Evolutionary conservation across 1,140 invertebrate genomes (phyloP).

Genomic region (Brachionus koreanus): DNA sequence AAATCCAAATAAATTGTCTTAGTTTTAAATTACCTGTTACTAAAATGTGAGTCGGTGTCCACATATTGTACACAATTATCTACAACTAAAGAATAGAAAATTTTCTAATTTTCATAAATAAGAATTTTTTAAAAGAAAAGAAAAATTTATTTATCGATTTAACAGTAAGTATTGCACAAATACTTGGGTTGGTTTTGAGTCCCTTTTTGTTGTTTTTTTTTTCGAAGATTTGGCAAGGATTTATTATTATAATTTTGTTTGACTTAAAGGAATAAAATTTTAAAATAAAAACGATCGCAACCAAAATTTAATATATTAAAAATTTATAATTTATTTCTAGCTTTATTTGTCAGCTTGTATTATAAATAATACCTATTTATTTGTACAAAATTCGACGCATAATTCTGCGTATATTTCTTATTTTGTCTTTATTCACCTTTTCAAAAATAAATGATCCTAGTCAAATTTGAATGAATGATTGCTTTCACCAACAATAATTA

Average conservation of each 20-base stretch:
- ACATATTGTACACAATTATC: slow-evolving; percentile 10
- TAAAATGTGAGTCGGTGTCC: slow-evolving; percentile 42
- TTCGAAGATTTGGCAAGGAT: background rate
- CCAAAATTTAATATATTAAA: slow-evolving; percentile 2
- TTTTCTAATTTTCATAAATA: background rate
- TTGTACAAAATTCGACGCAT: background rate
- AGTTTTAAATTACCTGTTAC: slow-evolving; percentile 21
- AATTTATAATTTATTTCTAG: slow-evolving; percentile 11
- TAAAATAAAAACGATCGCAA: background rate
- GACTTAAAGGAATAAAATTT: slow-evolving; percentile 9
- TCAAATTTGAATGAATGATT: background rate
- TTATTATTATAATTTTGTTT: slow-evolving; percentile 7
- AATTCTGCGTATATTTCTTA: background rate
- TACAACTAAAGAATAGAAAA: background rate
- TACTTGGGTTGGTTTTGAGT: background rate
- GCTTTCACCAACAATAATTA: background rate
- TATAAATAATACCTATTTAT: slow-evolving; percentile 11
- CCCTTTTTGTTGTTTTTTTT: background rate
- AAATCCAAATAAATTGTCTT: background rate
- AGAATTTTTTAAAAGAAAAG: background rate
- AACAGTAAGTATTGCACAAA: background rate
- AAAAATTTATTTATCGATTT: background rate
- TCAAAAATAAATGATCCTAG: background rate
- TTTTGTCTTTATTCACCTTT: slow-evolving; percentile 8
- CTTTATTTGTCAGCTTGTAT: slow-evolving; percentile 1